Conservation (phyloP, 2,888 invertebrate species). For the Eristalinus sepulchralis region DNA sequence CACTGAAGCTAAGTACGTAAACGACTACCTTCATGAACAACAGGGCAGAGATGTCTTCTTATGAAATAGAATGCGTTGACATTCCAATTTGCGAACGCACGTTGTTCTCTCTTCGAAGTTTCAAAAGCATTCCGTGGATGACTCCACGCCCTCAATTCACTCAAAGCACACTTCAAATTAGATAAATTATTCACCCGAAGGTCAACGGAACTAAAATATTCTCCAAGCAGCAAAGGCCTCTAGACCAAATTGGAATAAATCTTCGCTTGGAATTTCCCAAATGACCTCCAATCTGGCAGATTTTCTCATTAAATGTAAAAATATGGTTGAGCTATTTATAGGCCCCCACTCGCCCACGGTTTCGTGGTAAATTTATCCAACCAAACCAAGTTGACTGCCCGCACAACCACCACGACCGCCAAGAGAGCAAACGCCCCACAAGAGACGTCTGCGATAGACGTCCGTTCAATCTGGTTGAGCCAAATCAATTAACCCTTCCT, state of each 20-base stretch:
- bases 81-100: no score
- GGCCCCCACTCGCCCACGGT: neutral
- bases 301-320: neutral
- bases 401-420: neutral
- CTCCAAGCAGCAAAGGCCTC: neutral
- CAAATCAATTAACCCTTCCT: neutral
- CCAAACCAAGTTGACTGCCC: neutral
- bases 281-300: neutral
- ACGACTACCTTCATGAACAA: no score
- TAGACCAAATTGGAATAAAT: neutral
- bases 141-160: no score
- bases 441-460: neutral
- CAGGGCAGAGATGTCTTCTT: no score
- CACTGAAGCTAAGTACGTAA: no score
- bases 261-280: neutral
- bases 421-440: neutral
- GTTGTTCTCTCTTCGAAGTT: no score
- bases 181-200: neutral
- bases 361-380: neutral
- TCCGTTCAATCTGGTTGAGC: neutral
- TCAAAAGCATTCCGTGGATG: no score
- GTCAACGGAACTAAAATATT: neutral
- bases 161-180: no score
- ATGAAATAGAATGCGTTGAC: no score
- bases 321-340: neutral